Evolutionary conservation across 2,113 vertebrate species (phyloP), one percentile per base, ranked within the genome.

Genomic region (Chroicocephalus ridibundus): DNA sequence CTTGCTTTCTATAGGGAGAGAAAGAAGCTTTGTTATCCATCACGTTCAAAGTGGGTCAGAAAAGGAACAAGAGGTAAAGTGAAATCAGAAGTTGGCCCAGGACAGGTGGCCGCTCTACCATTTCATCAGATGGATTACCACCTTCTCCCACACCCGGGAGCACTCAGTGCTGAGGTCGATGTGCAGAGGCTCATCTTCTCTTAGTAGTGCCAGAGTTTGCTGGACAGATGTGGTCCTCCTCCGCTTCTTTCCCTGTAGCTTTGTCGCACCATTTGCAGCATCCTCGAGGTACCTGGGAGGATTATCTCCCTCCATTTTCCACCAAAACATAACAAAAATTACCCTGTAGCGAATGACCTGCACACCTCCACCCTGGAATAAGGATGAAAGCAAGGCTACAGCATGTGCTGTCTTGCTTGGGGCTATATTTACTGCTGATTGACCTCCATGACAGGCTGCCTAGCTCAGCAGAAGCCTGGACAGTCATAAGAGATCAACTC

Each of bases 401-500:
- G 46, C 64, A 82, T 55, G 77, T 84, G 58, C 34, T 71, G 47
- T 91, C 88, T 78, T 83, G 77, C 91, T 55, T 54, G 46, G 22
- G 74, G 58, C 70, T 87, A 2, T 58, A 91, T 86, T 88, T 85
- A 84, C 38, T 88, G 54, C 44, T 90, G 93, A 87, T 4, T 94
- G 88, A 94, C 78, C 86, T 94, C 51, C 18, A 32, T 19, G 75
- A 87, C 66, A 95, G 78, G 62, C 44, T 94, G 71, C 83, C 51
- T 76, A 85, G 74, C 78, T 90, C 84, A 97, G 88, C 83, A 93
- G 66, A 92, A 95, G n/a, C 29, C 46, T 68, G 58, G 62, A 54
- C 51, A 95, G 71, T 44, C 72, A 93, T 72, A 94, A 87, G 13
- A 62, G 26, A 82, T 40, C 54, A 86, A 38, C 13, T 25, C 13